Conservation (phyloP, 2,888 invertebrate species). For the Mesorhabditis belari region DNA sequence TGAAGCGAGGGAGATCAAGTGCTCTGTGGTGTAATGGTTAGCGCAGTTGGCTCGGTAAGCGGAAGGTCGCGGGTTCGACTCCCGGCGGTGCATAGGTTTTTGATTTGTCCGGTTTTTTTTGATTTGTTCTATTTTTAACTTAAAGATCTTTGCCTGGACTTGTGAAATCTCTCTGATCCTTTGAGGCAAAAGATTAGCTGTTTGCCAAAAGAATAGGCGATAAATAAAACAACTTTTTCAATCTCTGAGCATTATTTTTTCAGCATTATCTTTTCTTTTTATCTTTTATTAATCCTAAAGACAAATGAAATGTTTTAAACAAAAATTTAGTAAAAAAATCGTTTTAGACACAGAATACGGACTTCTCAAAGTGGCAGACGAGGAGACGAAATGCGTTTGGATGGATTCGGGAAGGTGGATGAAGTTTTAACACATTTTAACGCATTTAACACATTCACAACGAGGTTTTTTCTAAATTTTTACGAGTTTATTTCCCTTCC, state of each 20-base stretch:
- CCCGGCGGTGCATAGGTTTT: too few relatives aligned
- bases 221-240: background rate
- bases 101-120: too few relatives aligned
- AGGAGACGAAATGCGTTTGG: constrained; percentile 94
- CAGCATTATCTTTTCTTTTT: background rate
- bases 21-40: too few relatives aligned
- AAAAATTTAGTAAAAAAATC: background rate
- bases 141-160: too few relatives aligned
- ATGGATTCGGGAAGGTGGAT: constrained; percentile 84
- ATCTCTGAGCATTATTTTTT: background rate
- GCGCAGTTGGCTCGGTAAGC: too few relatives aligned
- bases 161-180: constrained; percentile 72
- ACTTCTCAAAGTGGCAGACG: constrained; percentile 89
- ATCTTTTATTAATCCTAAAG: background rate
- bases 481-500: too few relatives aligned
- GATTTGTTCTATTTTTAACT: too few relatives aligned
- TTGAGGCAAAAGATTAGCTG: constrained; percentile 67
- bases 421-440: too few relatives aligned
- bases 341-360: constrained; percentile 73
- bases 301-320: background rate
- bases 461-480: too few relatives aligned
- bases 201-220: background rate
- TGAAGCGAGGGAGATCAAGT: too few relatives aligned
- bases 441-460: too few relatives aligned
- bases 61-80: too few relatives aligned